A percentile compares a stretch with the other conserved stretches of the same genome.
phyloP scores from a whole-genome alignment of 2,113 vertebrate genomes.

The Rousettus leschenaultii region DNA sequence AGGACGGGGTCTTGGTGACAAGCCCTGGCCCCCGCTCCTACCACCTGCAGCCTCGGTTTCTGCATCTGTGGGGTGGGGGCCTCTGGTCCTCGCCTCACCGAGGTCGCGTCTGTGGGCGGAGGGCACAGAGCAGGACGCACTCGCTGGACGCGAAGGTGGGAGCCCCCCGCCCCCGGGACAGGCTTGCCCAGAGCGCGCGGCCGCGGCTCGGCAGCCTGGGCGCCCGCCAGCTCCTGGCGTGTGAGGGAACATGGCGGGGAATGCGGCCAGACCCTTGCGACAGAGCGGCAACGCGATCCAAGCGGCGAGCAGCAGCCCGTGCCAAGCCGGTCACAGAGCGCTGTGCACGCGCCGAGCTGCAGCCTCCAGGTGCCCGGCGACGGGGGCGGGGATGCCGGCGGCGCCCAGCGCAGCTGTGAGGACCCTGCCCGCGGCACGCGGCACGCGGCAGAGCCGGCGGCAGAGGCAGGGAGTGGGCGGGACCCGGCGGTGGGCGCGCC shows the following conservation, averaged over 20 bases:
- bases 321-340: neutral
- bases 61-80: neutral
- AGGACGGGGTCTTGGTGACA: accelerated
- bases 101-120: accelerated
- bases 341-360: neutral
- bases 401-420: neutral
- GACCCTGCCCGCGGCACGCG: neutral
- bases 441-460: neutral
- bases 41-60: neutral
- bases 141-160: accelerated
- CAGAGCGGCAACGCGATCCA: neutral
- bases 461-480: neutral
- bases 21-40: neutral
- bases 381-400: neutral
- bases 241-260: neutral
- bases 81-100: accelerated
- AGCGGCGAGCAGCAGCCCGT: accelerated
- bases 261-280: neutral
- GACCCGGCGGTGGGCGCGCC: accelerated
- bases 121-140: neutral
- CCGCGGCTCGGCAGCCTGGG: neutral
- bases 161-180: neutral
- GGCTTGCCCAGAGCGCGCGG: neutral
- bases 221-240: neutral
- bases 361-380: conserved; percentile 14